Evolutionary conservation across 1,140 invertebrate species (phyloP).

Genomic region (Tetramorium parvispinum): DNA sequence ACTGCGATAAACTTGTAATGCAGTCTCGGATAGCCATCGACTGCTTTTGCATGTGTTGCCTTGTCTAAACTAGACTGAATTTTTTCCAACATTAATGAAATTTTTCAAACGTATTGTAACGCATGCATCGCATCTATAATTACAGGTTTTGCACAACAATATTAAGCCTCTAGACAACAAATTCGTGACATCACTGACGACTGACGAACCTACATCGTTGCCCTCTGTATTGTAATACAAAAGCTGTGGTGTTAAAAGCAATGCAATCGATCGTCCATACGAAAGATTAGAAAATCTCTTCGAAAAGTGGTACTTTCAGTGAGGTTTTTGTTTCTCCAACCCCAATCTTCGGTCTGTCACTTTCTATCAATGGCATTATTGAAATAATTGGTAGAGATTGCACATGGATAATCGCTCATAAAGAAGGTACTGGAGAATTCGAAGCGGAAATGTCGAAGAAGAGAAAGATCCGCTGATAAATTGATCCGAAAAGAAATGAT

Average conservation of each 20-base stretch:
- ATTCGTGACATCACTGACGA: neutral
- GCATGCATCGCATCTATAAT: neutral
- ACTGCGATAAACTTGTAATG: neutral
- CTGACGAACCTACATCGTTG: neutral
- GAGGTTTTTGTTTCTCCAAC: neutral
- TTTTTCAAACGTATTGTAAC: neutral
- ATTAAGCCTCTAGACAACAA: constrained; percentile 32
- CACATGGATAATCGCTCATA: neutral
- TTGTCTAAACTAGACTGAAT: neutral
- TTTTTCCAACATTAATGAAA: neutral
- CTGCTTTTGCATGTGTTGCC: neutral
- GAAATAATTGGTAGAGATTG: neutral
- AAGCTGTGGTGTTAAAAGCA: neutral
- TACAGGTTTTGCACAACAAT: constrained; percentile 6
- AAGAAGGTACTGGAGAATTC: neutral
- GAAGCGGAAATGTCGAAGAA: neutral
- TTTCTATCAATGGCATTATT: neutral
- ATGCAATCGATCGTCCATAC: neutral
- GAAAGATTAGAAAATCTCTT: neutral
- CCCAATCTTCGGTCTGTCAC: neutral
- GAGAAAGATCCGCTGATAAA: neutral
- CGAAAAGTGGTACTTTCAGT: neutral
- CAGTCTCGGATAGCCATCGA: neutral
- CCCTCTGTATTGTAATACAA: constrained; percentile 4
- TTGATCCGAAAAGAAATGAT: neutral